Conservation (phyloP, 2,797 vertebrate species). For the Tapera naevia region DNA sequence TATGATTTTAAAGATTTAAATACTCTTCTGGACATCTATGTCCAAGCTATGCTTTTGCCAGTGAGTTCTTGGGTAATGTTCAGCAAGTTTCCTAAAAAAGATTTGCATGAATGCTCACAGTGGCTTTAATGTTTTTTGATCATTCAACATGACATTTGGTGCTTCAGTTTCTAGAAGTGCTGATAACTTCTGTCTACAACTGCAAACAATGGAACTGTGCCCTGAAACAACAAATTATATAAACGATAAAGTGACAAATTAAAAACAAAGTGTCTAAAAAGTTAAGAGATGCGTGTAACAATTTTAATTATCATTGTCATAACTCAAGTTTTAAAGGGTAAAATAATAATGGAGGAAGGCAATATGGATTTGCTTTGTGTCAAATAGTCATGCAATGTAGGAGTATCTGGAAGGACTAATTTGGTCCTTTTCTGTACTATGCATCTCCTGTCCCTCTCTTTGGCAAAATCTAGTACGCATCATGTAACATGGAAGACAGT, state of each 20-base stretch:
- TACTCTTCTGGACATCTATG: background rate
- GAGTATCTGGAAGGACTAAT: background rate
- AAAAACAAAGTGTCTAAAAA: background rate
- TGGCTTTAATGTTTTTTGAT: background rate
- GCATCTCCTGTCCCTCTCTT: background rate
- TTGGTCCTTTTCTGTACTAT: background rate
- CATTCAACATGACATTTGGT: background rate
- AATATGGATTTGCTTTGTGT: background rate
- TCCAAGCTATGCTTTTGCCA: background rate
- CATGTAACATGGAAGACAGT: background rate
- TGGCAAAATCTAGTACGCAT: background rate
- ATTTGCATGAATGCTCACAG: background rate
- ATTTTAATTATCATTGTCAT: background rate
- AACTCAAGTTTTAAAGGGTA: background rate
- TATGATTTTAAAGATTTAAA: background rate
- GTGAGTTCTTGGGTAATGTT: background rate
- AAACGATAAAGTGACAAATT: background rate
- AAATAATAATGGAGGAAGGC: background rate
- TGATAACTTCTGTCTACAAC: background rate
- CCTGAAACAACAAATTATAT: background rate
- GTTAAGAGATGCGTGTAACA: background rate
- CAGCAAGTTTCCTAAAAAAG: background rate
- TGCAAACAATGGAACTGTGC: background rate
- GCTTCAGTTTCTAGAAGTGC: background rate
- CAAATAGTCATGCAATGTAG: background rate